A percentile compares a stretch with the other conserved stretches of the same genome.
These are phyloP conservation scores for Gymnoscopelus braueri DNA, from an alignment of 2,797 vertebrate species.

Conservation along the genomic window DNA sequence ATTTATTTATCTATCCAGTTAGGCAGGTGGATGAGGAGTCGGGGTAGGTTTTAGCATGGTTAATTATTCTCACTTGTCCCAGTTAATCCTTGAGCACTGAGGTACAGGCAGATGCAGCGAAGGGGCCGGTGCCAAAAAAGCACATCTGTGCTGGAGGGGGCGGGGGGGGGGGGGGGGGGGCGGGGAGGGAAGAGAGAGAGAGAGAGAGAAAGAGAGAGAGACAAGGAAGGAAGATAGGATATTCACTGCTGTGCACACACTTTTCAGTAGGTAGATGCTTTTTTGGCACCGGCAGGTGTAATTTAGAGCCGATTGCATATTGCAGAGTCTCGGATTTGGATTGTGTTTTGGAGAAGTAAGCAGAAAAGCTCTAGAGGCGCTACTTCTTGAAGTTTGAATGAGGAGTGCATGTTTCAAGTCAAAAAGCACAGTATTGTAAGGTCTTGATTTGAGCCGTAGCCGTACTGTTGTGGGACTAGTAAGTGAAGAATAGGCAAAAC, in stretches of 20 bases:
- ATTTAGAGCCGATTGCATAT: constrained; percentile 68
- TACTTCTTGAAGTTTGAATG: constrained; percentile 50
- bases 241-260: constrained; percentile 64
- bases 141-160: constrained; percentile 72
- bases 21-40: constrained; percentile 69
- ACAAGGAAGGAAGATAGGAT: constrained; percentile 41
- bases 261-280: constrained; percentile 67
- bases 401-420: no score
- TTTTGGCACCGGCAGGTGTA: constrained; percentile 60
- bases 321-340: constrained; percentile 53
- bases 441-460: constrained; percentile 12
- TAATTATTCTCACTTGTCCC: constrained; percentile 77
- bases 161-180: background rate
- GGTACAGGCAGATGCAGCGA: constrained; percentile 71
- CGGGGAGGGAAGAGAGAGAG: constrained; percentile 20
- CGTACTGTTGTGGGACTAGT: constrained; percentile 18
- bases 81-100: constrained; percentile 74
- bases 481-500: constrained; percentile 26
- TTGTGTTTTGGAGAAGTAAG: constrained; percentile 55
- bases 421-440: no score
- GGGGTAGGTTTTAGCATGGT: constrained; percentile 60
- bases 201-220: constrained; percentile 8
- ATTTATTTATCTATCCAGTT: constrained; percentile 65
- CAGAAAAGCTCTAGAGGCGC: constrained; percentile 44
- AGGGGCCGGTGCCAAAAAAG: constrained; percentile 66